phyloP scores from a whole-genome alignment of 2,113 vertebrate species.

The Rhinolophus sinicus region DNA sequence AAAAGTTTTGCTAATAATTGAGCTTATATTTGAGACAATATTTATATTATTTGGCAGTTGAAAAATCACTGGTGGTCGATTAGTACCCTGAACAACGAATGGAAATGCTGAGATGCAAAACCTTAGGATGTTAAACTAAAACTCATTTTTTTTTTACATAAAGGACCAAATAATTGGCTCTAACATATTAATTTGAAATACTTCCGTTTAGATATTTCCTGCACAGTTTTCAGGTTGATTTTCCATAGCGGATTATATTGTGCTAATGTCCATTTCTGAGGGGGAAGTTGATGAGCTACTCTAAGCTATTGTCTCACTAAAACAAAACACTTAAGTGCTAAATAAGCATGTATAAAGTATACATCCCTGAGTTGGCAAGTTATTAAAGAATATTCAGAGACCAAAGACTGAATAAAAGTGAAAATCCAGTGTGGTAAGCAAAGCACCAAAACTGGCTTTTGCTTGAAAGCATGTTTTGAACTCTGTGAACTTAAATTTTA shows the following conservation, averaged over 20 bases:
- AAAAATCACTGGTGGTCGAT: neutral
- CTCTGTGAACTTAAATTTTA: neutral
- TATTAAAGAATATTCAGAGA: neutral
- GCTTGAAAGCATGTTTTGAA: neutral
- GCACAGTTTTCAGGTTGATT: neutral
- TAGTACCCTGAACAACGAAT: neutral
- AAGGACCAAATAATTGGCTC: neutral
- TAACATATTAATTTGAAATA: neutral
- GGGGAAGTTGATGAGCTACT: neutral
- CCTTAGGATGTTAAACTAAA: neutral
- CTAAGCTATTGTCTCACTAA: neutral
- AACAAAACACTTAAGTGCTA: neutral
- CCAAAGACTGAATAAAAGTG: neutral
- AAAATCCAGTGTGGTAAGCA: neutral
- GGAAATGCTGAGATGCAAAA: constrained; percentile 10
- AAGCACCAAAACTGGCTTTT: neutral
- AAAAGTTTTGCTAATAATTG: neutral
- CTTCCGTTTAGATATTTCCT: neutral
- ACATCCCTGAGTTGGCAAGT: neutral
- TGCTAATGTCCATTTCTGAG: neutral
- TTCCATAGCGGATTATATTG: neutral
- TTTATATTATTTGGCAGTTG: neutral
- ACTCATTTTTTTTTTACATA: neutral
- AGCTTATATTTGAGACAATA: neutral
- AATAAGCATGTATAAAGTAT: neutral